Evolutionary conservation across 1,140 invertebrate genomes (phyloP).

Genomic region (Tetranychus urticae): DNA sequence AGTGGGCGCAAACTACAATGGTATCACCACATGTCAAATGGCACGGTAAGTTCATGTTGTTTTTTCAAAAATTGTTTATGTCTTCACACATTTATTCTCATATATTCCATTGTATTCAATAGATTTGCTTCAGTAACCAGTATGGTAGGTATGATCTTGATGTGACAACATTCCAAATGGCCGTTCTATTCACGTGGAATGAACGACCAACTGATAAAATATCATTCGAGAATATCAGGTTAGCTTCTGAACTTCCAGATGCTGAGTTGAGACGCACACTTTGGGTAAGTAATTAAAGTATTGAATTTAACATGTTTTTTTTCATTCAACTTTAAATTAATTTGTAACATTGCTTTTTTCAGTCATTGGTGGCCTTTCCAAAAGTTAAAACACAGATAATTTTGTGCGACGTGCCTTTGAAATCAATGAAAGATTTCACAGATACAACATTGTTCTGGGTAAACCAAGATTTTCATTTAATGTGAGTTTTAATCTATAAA

Average conservation of each 20-base stretch:
- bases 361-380: slow-evolving; percentile 81
- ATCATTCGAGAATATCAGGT: slow-evolving; percentile 74
- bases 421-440: slow-evolving; percentile 72
- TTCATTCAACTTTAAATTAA: background rate
- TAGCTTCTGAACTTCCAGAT: slow-evolving; percentile 91
- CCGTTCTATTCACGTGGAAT: slow-evolving; percentile 97
- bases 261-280: slow-evolving; percentile 81
- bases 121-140: slow-evolving; percentile 81
- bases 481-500: slow-evolving; percentile 26
- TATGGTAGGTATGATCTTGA: slow-evolving; percentile 89
- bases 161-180: slow-evolving; percentile 98
- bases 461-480: slow-evolving; percentile 79
- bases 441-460: slow-evolving; percentile 85
- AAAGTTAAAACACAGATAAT: slow-evolving; percentile 83
- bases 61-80: background rate
- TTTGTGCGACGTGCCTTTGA: slow-evolving; percentile 45
- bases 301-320: no score
- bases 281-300: slow-evolving; percentile 33
- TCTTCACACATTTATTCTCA: background rate
- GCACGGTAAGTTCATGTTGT: slow-evolving; percentile 34
- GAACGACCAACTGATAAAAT: slow-evolving; percentile 72
- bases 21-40: slow-evolving; percentile 99
- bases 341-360: slow-evolving; percentile 16
- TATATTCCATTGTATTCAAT: slow-evolving; percentile 13
- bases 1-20: slow-evolving; percentile 93